Evolutionary conservation across 2,113 vertebrate genomes (phyloP).

Genomic region (Apaloderma vittatum): DNA sequence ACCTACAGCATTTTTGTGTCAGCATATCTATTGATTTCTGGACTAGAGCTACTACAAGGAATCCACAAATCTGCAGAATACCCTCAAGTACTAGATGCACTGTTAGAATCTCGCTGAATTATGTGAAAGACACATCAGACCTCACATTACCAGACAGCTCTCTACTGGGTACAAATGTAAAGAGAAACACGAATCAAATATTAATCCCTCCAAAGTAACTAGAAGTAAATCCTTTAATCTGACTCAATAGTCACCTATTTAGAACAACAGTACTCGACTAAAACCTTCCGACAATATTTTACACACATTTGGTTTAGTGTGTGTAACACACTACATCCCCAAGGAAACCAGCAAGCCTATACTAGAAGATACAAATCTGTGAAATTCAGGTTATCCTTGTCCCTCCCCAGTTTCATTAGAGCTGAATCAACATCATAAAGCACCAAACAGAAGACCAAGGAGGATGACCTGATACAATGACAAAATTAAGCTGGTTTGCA

Average conservation of each 20-base stretch:
- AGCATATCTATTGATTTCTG: background rate
- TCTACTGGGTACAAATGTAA: background rate
- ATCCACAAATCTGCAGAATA: background rate
- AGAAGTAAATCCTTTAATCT: background rate
- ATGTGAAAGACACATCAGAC: background rate
- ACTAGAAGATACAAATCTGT: fast-evolving
- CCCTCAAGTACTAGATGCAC: background rate
- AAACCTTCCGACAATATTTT: background rate
- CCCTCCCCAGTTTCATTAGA: background rate
- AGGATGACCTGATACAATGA: background rate
- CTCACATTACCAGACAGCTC: background rate
- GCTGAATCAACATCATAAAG: background rate
- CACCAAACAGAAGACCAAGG: background rate
- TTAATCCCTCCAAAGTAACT: background rate
- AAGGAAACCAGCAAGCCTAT: background rate
- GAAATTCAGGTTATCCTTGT: background rate
- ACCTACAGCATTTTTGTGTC: background rate
- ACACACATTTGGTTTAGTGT: background rate
- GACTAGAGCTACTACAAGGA: background rate
- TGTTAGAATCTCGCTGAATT: background rate
- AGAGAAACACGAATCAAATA: background rate
- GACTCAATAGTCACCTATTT: background rate
- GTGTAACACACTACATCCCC: background rate
- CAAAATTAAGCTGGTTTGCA: background rate
- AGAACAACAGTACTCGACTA: background rate